phyloP scores from a whole-genome alignment of 2,113 vertebrate species.

The Seriola rivoliana region DNA sequence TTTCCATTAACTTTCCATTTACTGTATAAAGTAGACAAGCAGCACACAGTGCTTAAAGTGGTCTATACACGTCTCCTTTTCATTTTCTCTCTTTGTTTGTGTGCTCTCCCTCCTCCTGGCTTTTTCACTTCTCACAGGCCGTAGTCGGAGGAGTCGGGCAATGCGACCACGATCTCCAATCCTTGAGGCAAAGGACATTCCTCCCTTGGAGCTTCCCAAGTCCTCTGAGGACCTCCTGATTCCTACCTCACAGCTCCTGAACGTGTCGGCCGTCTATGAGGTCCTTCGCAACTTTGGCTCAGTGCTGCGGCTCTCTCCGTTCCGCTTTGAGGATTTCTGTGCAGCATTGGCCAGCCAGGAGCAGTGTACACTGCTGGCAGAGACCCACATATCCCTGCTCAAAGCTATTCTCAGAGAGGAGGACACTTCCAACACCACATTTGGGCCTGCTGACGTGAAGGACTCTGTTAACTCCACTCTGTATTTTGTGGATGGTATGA shows the following conservation, averaged over 20 bases:
- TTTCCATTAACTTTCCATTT: neutral
- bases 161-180: constrained; percentile 92
- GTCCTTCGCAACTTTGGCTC: constrained; percentile 98
- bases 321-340: constrained; percentile 99
- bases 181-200: constrained; percentile 95
- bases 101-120: constrained; percentile 2
- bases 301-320: constrained; percentile 95
- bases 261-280: constrained; percentile 95
- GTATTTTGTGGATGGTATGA: constrained; percentile 99
- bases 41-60: neutral
- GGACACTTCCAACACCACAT: constrained; percentile 99
- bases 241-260: constrained; percentile 94
- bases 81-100: neutral
- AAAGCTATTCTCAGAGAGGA: constrained; percentile 98
- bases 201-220: constrained; percentile 93
- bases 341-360: constrained; percentile 95
- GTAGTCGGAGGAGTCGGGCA: constrained; percentile 87
- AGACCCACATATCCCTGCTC: constrained; percentile 95
- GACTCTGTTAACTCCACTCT: constrained; percentile 98
- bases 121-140: constrained; percentile 79
- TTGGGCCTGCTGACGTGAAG: constrained; percentile 97
- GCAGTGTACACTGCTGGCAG: constrained; percentile 97
- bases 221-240: constrained; percentile 98
- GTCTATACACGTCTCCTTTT: neutral
- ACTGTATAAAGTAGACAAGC: neutral